Base-by-base conservation (phyloP, 2,797 vertebrate species). In the Harpagifer antarcticus region DNA sequence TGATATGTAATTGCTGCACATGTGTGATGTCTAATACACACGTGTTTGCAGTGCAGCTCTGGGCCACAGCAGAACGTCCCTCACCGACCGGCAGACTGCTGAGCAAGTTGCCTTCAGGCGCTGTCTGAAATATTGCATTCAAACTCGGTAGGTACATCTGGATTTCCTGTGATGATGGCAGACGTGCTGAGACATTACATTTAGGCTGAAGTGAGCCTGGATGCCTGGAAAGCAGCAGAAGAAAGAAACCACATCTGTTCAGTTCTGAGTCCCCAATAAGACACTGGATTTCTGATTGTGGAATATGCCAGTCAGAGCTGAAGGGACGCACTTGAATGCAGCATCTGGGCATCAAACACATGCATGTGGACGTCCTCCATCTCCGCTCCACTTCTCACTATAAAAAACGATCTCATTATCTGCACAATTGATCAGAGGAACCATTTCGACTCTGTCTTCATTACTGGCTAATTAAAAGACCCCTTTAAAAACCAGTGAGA, bases 391-490 rank as follows among this genome's bases (percentile, higher is more conserved):
- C 45, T 53, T 59, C 62, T 73, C 81, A 65, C 72, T 68, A 61
- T 67, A 85, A 68, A 81, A 73, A 53, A 69, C 59, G 52, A 89
- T 86, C 67, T 88, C 79, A 91, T 91, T 90, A 90, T 84, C 84
- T 86, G 78, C 84, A 81, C 79, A 90, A 87, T 69, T 91, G 91
- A 91, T 91, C 84, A 84, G 82, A 61, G 67, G 49, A 87, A 68
- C 79, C 71, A 74, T 86, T 87, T 88, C 66, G 19, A 58, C 68
- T 89, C 65, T 53, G 78, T 90, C 88, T 86, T 90, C 86, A 90
- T 91, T 89, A 86, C 73, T 37, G 37, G 63, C 65, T 91, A 89
- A 92, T 93, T 93, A 87, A 90, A 87, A 89, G 86, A 88, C 72
- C 84, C 76, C 81, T 81, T 74, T 76, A 76, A 37, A 91, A 91